These are phyloP conservation scores for Lathronympha strigana DNA, from an alignment of 2,888 invertebrate genomes.

Conservation along the genomic window DNA sequence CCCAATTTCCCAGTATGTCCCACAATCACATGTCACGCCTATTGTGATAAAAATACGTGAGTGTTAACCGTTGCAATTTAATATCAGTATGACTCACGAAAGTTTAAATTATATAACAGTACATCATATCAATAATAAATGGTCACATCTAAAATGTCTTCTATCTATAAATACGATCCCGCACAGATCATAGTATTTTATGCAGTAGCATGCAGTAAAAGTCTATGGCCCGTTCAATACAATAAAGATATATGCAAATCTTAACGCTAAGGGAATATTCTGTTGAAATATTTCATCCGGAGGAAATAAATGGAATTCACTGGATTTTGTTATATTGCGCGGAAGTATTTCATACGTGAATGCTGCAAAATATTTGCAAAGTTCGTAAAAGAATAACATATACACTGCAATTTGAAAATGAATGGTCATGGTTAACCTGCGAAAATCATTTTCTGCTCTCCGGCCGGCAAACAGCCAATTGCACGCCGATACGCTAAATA, in stretches of 20 bases:
- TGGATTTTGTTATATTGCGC: slow-evolving; percentile 27
- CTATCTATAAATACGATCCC: slow-evolving; percentile 24
- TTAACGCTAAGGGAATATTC: slow-evolving; percentile 33
- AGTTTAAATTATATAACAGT: no score
- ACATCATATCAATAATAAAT: not conserved
- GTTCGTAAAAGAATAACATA: no score
- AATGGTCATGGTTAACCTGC: no score
- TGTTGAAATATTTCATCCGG: slow-evolving; percentile 40
- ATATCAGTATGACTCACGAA: no score
- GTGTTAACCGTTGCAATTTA: no score
- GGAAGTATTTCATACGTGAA: slow-evolving; percentile 16
- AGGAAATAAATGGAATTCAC: slow-evolving; percentile 28
- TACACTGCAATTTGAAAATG: no score
- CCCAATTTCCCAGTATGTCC: no score
- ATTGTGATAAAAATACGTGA: no score
- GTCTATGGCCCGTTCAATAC: slow-evolving; percentile 27
- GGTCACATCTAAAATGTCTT: slow-evolving; percentile 9
- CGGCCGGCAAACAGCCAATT: no score
- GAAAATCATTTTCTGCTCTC: no score
- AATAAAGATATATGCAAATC: slow-evolving; percentile 40
- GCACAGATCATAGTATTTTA: slow-evolving; percentile 31
- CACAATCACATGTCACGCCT: no score
- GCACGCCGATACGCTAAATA: no score
- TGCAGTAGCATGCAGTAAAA: slow-evolving; percentile 40
- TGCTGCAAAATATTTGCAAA: not conserved